These are phyloP conservation scores for Atractosteus spatula DNA, from an alignment of 2,113 vertebrate genomes.

Conservation along the genomic window DNA sequence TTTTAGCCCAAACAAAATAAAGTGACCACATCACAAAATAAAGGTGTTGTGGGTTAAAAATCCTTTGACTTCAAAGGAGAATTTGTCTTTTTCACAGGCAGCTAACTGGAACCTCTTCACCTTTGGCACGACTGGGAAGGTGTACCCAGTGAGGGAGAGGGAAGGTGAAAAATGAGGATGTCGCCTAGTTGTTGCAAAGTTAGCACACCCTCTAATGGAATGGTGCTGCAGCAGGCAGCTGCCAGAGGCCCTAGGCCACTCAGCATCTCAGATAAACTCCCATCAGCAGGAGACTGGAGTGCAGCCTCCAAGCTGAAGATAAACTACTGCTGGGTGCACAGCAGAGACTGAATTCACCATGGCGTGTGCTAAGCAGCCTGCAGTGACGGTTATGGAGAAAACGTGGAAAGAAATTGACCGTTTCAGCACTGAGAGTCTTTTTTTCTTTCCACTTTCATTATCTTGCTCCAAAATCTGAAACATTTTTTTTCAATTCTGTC, in stretches of 20 bases:
- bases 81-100: constrained; percentile 56
- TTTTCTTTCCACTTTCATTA: not conserved
- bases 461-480: not conserved
- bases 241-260: constrained; percentile 50
- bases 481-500: not conserved
- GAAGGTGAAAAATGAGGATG: constrained; percentile 78
- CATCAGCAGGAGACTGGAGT: constrained; percentile 38
- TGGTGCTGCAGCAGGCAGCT: constrained; percentile 61
- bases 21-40: constrained; percentile 25
- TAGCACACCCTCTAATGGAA: constrained; percentile 83
- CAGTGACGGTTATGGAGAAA: not conserved
- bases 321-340: constrained; percentile 49
- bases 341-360: constrained; percentile 3
- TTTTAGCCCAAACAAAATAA: constrained; percentile 22
- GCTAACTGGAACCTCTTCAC: constrained; percentile 64
- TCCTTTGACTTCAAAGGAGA: constrained; percentile 57
- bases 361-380: not conserved
- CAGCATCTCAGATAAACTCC: constrained; percentile 32
- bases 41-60: constrained; percentile 58
- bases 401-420: not conserved
- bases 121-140: constrained; percentile 61
- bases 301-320: constrained; percentile 44
- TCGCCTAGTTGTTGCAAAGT: constrained; percentile 84
- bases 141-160: constrained; percentile 47
- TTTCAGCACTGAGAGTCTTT: not conserved